Percentiles rank a stretch among this genome's conserved stretches.
These are phyloP conservation scores for Spodoptera exigua DNA, from an alignment of 2,888 invertebrate genomes.

Conservation along the genomic window DNA sequence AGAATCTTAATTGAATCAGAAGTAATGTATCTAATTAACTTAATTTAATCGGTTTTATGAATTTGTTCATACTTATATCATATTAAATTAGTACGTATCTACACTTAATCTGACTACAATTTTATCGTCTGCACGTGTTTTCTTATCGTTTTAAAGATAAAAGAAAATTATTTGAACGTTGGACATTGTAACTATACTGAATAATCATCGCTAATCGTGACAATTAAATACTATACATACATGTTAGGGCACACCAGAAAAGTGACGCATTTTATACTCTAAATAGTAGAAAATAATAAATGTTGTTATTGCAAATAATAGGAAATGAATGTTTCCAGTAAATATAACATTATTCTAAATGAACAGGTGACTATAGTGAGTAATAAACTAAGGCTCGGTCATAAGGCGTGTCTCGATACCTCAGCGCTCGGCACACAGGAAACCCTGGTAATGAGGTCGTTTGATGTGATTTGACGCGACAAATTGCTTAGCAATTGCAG, in stretches of 20 bases:
- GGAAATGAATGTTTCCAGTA: not conserved
- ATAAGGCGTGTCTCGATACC: constrained; percentile 23
- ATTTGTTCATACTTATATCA: no score
- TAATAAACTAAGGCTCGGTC: constrained; percentile 26
- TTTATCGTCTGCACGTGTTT: not conserved
- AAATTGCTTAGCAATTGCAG: constrained; percentile 71
- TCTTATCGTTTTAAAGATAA: constrained; percentile 7
- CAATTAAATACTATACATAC: no score
- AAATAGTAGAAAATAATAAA: no score
- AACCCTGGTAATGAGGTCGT: constrained; percentile 70
- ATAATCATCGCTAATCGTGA: not conserved
- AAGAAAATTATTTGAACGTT: not conserved
- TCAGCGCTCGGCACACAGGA: constrained; percentile 24
- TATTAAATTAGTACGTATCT: no score
- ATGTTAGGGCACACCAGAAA: no score
- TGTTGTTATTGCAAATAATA: no score
- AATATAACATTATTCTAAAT: constrained; percentile 28
- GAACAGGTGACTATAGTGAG: constrained; percentile 16
- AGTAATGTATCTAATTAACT: not conserved
- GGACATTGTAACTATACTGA: not conserved
- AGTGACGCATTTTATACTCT: no score
- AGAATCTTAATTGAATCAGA: not conserved
- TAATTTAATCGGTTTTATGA: no score
- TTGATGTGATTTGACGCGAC: constrained; percentile 78
- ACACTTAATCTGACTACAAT: no score